Conservation (phyloP, 2,797 vertebrate species). For the Leucoraja ocellata region DNA sequence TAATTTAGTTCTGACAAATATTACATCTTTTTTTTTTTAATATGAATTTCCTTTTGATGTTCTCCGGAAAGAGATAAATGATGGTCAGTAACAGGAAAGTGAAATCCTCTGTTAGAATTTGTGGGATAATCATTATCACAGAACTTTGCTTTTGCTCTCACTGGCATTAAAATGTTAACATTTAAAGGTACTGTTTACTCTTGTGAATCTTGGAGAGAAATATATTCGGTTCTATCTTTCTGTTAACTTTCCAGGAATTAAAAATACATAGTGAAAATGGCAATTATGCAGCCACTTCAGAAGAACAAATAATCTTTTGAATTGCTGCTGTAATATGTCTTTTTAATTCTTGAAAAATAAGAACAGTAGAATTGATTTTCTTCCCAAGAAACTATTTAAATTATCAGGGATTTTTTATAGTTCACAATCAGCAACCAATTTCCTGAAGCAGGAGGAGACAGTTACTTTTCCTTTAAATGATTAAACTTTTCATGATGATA, state of each 20-base stretch:
- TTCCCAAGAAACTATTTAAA: neutral
- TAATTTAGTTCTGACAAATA: neutral
- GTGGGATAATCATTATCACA: neutral
- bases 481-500: neutral
- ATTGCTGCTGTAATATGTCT: neutral
- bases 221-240: neutral
- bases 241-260: neutral
- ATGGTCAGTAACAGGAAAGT: neutral
- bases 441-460: neutral
- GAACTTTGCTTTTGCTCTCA: neutral
- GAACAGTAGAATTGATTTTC: neutral
- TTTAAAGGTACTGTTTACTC: slow-evolving; percentile 3
- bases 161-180: slow-evolving; percentile 23
- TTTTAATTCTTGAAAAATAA: neutral
- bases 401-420: no score
- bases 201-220: neutral
- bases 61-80: slow-evolving; percentile 11
- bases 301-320: neutral
- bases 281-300: neutral
- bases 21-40: neutral
- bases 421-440: neutral
- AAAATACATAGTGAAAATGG: neutral
- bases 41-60: neutral
- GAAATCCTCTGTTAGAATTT: neutral
- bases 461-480: neutral